Percentiles rank a stretch among this genome's conserved stretches.
Conservation (phyloP, 2,113 vertebrate species). For the Notarius lentiginosus region DNA sequence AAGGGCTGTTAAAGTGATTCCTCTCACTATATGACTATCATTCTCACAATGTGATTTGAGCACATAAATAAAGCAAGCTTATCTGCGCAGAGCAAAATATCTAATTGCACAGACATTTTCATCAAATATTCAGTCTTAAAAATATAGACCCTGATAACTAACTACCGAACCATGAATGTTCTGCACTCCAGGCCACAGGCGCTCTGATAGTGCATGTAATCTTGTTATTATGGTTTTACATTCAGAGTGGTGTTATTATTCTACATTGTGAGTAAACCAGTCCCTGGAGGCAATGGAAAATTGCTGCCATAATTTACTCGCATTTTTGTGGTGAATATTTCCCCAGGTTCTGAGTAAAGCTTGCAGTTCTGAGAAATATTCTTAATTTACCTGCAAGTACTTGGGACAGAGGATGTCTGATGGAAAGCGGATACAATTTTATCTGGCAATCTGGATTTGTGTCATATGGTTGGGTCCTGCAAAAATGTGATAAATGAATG, state of each 20-base stretch:
- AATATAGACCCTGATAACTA: conserved; percentile 14
- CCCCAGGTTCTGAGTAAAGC: conserved; percentile 49
- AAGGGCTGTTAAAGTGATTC: background rate
- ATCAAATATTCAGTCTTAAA: conserved; percentile 19
- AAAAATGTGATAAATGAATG: background rate
- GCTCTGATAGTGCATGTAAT: conserved; percentile 47
- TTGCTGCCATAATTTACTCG: conserved; percentile 61
- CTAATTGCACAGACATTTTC: background rate
- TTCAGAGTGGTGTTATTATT: conserved; percentile 65
- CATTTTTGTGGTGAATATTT: conserved; percentile 43
- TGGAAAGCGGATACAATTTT: conserved; percentile 26
- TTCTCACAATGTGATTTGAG: background rate
- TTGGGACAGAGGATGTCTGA: conserved; percentile 11
- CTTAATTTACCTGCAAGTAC: conserved; percentile 10
- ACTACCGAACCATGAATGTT: conserved; percentile 33
- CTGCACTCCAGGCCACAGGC: conserved; percentile 52
- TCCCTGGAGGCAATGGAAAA: conserved; percentile 57
- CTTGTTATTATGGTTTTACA: conserved; percentile 59
- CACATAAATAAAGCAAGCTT: background rate
- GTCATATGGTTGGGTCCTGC: background rate
- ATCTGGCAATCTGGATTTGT: conserved; percentile 29
- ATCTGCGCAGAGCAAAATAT: background rate
- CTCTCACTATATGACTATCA: background rate
- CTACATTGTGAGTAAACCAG: conserved; percentile 57
- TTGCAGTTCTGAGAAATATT: conserved; percentile 13